These are phyloP conservation scores for Oxyscelio sp. DNA, from an alignment of 2,888 invertebrate species.

Conservation along the genomic window DNA sequence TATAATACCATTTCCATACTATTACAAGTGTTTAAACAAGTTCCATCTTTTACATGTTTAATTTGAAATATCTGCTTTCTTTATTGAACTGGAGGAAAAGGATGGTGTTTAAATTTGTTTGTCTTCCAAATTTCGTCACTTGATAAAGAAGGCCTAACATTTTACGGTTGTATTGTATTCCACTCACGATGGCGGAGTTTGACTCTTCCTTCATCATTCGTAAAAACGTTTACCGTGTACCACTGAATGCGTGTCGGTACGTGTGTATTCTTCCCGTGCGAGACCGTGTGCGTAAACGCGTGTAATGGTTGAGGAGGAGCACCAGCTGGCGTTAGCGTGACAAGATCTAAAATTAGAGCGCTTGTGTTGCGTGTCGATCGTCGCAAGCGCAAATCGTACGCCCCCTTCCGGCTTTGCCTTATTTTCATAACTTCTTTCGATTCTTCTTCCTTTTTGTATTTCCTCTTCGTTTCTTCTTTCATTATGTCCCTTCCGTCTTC, in stretches of 20 bases:
- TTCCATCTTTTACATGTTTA: too few species aligned
- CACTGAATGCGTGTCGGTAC: conserved; percentile 45
- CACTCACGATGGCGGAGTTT: not conserved
- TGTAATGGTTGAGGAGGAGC: conserved; percentile 87
- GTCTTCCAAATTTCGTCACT: too few species aligned
- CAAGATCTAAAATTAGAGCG: conserved; percentile 88
- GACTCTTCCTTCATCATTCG: conserved; percentile 4
- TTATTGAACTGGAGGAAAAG: too few species aligned
- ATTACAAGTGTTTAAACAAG: too few species aligned
- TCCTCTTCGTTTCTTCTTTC: conserved; percentile 71
- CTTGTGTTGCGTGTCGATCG: conserved; percentile 87
- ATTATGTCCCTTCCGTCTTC: conserved; percentile 46
- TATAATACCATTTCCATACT: too few species aligned
- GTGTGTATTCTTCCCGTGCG: conserved; percentile 67
- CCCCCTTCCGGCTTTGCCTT: conserved; percentile 88
- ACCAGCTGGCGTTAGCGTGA: conserved; percentile 86
- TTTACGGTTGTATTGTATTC: not conserved
- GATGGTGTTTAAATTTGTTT: too few species aligned
- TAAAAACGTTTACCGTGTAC: conserved; percentile 44
- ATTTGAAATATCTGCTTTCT: too few species aligned
- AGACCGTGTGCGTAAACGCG: conserved; percentile 85
- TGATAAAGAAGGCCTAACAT: too few species aligned
- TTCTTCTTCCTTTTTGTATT: conserved; percentile 78
- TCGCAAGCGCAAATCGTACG: conserved; percentile 87
- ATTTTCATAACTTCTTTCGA: conserved; percentile 87